Conservation (phyloP, 1,140 invertebrate genomes). For the Eulimnadia texana region DNA sequence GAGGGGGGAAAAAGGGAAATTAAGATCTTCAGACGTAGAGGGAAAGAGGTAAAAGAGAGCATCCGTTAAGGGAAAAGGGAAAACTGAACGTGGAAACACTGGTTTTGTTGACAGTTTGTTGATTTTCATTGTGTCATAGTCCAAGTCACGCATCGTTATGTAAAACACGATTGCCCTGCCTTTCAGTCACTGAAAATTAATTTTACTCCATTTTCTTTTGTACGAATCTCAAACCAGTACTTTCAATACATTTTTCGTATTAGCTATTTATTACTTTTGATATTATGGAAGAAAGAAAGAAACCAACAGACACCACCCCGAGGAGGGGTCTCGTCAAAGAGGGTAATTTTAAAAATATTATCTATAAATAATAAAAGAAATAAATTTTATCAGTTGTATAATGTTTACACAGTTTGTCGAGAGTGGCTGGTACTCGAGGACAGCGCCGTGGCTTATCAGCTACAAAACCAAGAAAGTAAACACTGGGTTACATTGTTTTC, state of each 20-base stretch:
- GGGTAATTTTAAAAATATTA: no score
- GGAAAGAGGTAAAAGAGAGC: no score
- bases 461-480: conserved; percentile 83
- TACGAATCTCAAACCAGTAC: no score
- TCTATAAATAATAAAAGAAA: no score
- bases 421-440: conserved; percentile 88
- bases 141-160: not conserved
- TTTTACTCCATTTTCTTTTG: no score
- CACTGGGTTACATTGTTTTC: conserved; percentile 16
- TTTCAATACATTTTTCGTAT: no score
- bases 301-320: not conserved
- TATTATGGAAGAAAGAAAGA: not conserved
- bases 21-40: no score
- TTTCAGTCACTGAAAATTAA: no score
- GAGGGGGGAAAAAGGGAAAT: no score
- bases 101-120: not conserved
- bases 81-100: no score
- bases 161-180: not conserved
- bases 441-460: conserved; percentile 67
- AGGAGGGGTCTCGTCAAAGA: not conserved
- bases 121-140: not conserved
- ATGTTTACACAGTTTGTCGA: conserved; percentile 49
- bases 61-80: no score
- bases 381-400: not conserved
- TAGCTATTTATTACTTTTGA: no score